A percentile compares a stretch with the other conserved stretches of the same genome.
phyloP scores from a whole-genome alignment of 2,888 invertebrate species.

The Urechis unicinctus region DNA sequence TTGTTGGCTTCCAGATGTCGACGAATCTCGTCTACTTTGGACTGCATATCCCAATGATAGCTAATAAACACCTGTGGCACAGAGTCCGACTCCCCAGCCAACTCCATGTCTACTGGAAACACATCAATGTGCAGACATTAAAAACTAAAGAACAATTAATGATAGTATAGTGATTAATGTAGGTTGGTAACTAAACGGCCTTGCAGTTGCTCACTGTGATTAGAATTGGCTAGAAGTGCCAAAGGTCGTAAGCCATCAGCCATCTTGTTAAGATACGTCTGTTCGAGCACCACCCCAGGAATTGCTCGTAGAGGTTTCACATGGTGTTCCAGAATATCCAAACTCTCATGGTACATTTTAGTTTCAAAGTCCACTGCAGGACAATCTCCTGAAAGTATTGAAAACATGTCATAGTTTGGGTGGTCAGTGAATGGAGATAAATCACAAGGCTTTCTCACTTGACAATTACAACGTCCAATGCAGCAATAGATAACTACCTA shows the following conservation, averaged over 20 bases:
- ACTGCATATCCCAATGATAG: slow-evolving; percentile 48
- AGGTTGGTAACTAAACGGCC: too few relatives aligned
- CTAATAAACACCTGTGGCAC: slow-evolving; percentile 33
- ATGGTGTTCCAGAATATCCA: slow-evolving; percentile 44
- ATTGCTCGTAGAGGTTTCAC: slow-evolving; percentile 39
- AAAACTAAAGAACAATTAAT: too few relatives aligned
- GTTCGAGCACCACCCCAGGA: slow-evolving; percentile 46
- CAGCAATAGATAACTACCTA: too few relatives aligned
- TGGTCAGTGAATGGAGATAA: neutral
- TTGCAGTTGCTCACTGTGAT: neutral
- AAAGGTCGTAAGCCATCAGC: slow-evolving; percentile 42
- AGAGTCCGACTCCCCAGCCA: neutral
- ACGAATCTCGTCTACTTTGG: slow-evolving; percentile 40
- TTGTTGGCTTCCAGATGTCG: slow-evolving; percentile 32
- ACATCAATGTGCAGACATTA: too few relatives aligned
- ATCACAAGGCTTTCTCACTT: neutral
- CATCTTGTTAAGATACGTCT: slow-evolving; percentile 46
- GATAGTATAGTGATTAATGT: too few relatives aligned
- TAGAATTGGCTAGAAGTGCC: slow-evolving; percentile 24
- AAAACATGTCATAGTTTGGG: too few relatives aligned
- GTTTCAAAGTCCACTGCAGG: slow-evolving; percentile 46
- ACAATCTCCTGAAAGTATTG: slow-evolving; percentile 37
- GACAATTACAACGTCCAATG: too few relatives aligned
- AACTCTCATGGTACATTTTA: slow-evolving; percentile 43
- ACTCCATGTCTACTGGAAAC: neutral